Base-by-base conservation (phyloP, 1,140 invertebrate genomes). In the Acromyrmex echinatior region DNA sequence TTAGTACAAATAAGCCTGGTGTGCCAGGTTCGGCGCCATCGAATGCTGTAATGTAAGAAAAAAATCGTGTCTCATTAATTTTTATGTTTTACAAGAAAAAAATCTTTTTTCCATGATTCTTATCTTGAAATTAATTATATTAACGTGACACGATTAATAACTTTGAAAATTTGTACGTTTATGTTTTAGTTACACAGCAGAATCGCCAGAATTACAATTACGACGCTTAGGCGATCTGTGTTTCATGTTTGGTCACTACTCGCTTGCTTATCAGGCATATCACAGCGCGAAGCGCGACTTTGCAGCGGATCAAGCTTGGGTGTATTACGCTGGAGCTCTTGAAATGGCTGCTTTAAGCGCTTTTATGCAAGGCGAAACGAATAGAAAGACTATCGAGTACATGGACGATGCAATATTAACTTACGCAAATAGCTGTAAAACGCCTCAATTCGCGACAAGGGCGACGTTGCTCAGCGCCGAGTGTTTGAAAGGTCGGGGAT, bases 251-350 rank as follows among this genome's bases (percentile, higher is more conserved):
- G 98, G 99, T 12, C 97, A 99, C 91, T 99, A 99, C 95, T 97
- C 97, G 87, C 96, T 98, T 76, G 98, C 99, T 1, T 99, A 99
- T 95, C 98, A 98, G 93, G 97, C 98, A 0, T 99, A 99, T 95
- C 99, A 99, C 94, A 97, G 98, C 21, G 98, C 98, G 14, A 99
- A 99, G 95, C 97, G 99, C 86, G 99, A 99, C 93, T 99, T 99
- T 95, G 98, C 98, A 91, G 97, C 97, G 21, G 99, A 99, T 95
- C 98, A 99, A 92, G 99, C 99, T 0, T 99, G 99, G 99, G 95
- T 99, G 16, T 98, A 99, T 94, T 99, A 98, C 95, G 99, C 99
- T 12, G 99, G 99, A 16, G 98, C 99, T 25, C 95, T 99, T 62
- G 99, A 99, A 96, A 99, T 99, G 98, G 98, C 98, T 6, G 98